Base-by-base conservation (phyloP, 2,888 invertebrate species). In the Sinotaia quadrata region DNA sequence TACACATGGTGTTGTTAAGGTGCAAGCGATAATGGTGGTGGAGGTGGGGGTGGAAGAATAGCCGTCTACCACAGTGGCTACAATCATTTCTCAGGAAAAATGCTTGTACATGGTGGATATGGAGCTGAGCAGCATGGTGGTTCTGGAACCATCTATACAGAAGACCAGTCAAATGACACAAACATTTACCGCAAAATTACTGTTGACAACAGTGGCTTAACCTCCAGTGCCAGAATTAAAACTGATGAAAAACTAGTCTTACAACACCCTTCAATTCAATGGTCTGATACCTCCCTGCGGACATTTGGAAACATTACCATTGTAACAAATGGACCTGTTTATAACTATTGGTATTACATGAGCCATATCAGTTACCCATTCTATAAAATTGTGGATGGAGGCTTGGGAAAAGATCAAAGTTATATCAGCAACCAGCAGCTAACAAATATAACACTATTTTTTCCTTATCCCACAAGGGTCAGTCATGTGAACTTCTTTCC, bases 21-120 rank as follows among this genome's bases (percentile, higher is more conserved):
- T 56, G 77, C 72, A 27, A 29, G 60, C 21, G 18, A 12, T 3
- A 56, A 74, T 68, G 78, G 80, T 51, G 83, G 83, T 12, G 81
- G 81, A 31, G 83, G 83, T 12, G 78, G 68, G 29, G 83, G 83
- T 51, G 83, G 83, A 18, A 73, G 83, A 10, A 76, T 82, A n/a
- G 81, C 83, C 12, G 60, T 82, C 21, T 81, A 80, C 66, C 80
- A 83, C 75, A 72, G 51, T 1, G 74, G 73, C 24, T 54, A 74
- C 36, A 76, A 83, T 63, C 75, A 78, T 63, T 83, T 75, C 54
- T 76, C 77, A 29, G 83, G 83, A 15, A 70, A 77, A 2, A 74
- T 75, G 51, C 68, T 75, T 1, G 67, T 79, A 24, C 67, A 76
- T 65, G 83, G 83, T 34, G 83, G 81, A 0, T 59, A 67, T 18